Evolutionary conservation across 2,888 invertebrate genomes (phyloP), one percentile per base, ranked within the genome.

Genomic region (Nomada fabriciana): DNA sequence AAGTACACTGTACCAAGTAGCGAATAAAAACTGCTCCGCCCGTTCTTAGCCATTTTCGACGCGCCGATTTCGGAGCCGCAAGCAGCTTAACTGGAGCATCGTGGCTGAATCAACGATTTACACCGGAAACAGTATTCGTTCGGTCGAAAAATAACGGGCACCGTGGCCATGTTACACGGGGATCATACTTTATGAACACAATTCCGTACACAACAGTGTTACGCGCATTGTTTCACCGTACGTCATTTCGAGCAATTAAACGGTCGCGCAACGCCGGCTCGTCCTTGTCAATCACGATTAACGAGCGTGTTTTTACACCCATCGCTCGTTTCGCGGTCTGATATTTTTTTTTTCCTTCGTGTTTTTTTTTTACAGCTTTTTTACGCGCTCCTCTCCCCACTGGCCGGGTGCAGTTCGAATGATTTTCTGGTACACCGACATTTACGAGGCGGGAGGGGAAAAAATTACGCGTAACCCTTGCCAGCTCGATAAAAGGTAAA

Each of bases 161-260:
- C 18, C 20, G 5, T 50, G 52, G 36, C 25, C 36, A 59, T 60
- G 52, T 43, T 53, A 43, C 36, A 36, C 47, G 18, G 42, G 60
- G 42, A 68, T 63, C 53, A 67, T 59, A 59, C 55, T 76, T 76
- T 68, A 69, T 64, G 71, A 64, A 60, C 63, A 59, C 20, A 53
- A 69, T 52, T 42, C 23, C 43, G n/a, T 13, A n/a, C 47, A 23
- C 25, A 18, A 73, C 73, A 15, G 60, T 53, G 69, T 57, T 43
- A 23, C 61, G n/a, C 70, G 57, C 60, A 53, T 79, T 47, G 57
- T 43, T 47, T 61, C 43, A 2, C 43, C 61, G 52, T 64, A 36
- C 70, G 60, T 84, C 85, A 76, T 79, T 84, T 84, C 71, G 61
- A 61, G 67, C 84, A 80, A 79, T 73, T 84, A 84, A 80, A 75